Evolutionary conservation across 2,888 invertebrate species (phyloP).

Genomic region (Heliconius ethilla): DNA sequence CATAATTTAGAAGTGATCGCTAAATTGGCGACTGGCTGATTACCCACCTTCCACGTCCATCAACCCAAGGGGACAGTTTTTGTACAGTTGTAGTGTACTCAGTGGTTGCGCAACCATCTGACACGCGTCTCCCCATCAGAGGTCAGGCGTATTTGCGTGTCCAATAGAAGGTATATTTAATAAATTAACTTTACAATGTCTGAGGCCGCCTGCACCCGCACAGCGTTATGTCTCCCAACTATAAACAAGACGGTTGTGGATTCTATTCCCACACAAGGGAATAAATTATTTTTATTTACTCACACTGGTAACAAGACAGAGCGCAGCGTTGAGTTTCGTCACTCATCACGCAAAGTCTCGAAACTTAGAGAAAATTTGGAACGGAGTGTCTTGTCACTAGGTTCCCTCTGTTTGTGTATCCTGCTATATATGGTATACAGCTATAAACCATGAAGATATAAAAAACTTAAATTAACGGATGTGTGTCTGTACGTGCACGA

Average conservation of each 20-base stretch:
- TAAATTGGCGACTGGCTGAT: background rate
- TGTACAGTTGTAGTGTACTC: background rate
- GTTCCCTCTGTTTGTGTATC: background rate
- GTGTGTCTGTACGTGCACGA: no score
- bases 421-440: no score
- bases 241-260: background rate
- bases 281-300: background rate
- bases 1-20: background rate
- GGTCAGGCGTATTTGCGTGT: constrained; percentile 29
- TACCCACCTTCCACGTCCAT: background rate
- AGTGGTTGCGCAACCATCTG: constrained; percentile 6
- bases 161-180: constrained; percentile 26
- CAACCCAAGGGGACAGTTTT: background rate
- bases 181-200: background rate
- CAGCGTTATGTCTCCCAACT: background rate
- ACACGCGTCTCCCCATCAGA: constrained; percentile 36
- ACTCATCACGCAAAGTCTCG: background rate
- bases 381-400: background rate
- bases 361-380: background rate
- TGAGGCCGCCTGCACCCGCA: no score
- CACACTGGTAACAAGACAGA: background rate
- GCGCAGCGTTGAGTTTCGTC: background rate
- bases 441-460: background rate
- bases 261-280: background rate
- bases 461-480: background rate